A percentile compares a stretch with the other conserved stretches of the same genome.
These are phyloP conservation scores for Bathynomus jamesi DNA, from an alignment of 1,140 invertebrate species.

Conservation along the genomic window DNA sequence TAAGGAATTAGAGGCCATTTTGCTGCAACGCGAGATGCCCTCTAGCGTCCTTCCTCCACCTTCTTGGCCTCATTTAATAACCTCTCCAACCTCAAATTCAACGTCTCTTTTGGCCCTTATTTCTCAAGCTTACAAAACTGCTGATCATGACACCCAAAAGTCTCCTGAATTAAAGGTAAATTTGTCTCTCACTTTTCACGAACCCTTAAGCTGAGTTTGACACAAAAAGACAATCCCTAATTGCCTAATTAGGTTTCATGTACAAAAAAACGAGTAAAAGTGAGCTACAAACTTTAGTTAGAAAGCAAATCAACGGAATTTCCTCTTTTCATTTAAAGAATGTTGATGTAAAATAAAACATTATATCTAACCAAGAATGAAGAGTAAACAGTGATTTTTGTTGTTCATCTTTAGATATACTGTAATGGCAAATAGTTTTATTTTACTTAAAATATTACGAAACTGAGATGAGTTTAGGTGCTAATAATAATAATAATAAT, in stretches of 20 bases:
- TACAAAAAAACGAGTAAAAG: background rate
- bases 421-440: background rate
- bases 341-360: background rate
- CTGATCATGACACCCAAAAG: slow-evolving; percentile 9
- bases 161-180: background rate
- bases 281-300: background rate
- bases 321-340: background rate
- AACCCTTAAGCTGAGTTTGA: background rate
- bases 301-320: background rate
- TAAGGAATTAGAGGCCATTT: slow-evolving; percentile 45
- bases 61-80: background rate
- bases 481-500: background rate
- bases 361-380: too few species aligned
- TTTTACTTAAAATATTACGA: background rate
- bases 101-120: slow-evolving; percentile 10
- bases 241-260: background rate
- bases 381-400: too few species aligned
- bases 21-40: slow-evolving; percentile 40
- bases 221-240: background rate
- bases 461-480: background rate
- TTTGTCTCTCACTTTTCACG: background rate
- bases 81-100: slow-evolving; percentile 16
- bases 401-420: background rate
- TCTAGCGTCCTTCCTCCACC: slow-evolving; percentile 9
- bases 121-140: slow-evolving; percentile 18